A percentile compares a stretch with the other conserved stretches of the same genome.
These are phyloP conservation scores for Cynoglossus semilaevis DNA, from an alignment of 2,113 vertebrate species.

Conservation along the genomic window DNA sequence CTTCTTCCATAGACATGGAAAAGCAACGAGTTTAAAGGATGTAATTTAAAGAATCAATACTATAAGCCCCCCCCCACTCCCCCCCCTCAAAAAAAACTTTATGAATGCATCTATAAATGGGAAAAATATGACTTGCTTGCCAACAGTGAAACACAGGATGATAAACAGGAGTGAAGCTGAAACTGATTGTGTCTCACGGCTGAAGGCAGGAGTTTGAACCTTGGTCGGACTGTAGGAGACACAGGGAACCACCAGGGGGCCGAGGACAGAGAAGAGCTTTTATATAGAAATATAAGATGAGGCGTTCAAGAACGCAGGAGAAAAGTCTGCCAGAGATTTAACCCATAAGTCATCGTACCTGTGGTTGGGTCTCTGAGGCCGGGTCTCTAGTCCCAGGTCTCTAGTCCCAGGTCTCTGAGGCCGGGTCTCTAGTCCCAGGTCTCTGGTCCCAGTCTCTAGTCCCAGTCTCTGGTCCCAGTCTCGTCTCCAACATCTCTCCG, in stretches of 20 bases:
- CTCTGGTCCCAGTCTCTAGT: too few relatives aligned
- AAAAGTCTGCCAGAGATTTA: neutral
- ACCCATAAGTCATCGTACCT: too few relatives aligned
- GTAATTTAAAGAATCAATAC: constrained; percentile 69
- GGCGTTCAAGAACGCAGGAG: constrained; percentile 16
- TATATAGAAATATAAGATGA: constrained; percentile 75
- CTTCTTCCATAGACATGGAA: constrained; percentile 70
- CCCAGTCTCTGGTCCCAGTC: too few relatives aligned
- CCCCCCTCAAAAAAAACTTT: constrained; percentile 54
- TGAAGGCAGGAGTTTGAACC: constrained; percentile 52
- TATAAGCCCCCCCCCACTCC: too few relatives aligned
- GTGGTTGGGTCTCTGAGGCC: too few relatives aligned
- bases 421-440: too few relatives aligned
- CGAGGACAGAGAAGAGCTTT: constrained; percentile 65
- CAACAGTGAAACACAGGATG: constrained; percentile 65
- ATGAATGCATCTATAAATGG: constrained; percentile 77
- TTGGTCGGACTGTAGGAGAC: constrained; percentile 56
- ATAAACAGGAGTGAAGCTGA: constrained; percentile 51
- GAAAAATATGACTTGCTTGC: constrained; percentile 73
- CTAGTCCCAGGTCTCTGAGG: too few relatives aligned
- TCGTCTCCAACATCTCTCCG: too few relatives aligned
- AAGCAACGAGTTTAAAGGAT: constrained; percentile 72
- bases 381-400: too few relatives aligned
- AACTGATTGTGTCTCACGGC: constrained; percentile 55
- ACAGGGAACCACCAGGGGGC: constrained; percentile 49